These are phyloP conservation scores for Brachyptera putata DNA, from an alignment of 2,888 invertebrate genomes.

Conservation along the genomic window DNA sequence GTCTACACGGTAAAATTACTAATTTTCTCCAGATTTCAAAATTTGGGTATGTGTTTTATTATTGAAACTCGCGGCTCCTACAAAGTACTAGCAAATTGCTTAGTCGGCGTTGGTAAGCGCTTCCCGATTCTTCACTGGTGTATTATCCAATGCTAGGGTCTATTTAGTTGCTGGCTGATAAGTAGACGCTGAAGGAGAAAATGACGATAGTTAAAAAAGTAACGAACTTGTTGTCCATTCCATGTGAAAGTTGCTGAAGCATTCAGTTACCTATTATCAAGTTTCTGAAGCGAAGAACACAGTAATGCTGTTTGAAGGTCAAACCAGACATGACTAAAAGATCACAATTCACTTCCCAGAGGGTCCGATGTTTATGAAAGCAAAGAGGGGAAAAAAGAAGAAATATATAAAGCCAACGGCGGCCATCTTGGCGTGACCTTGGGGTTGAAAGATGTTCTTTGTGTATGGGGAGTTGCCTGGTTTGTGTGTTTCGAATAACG, in stretches of 20 bases:
- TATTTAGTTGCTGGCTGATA: conserved; percentile 1
- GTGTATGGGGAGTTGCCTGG: neutral
- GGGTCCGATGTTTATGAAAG: neutral
- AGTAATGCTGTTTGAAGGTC: too few relatives aligned
- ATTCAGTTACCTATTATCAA: conserved; percentile 3
- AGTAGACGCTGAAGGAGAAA: neutral
- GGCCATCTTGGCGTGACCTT: conserved; percentile 9
- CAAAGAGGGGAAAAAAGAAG: neutral
- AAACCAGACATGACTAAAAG: conserved; percentile 7
- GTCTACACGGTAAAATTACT: too few relatives aligned
- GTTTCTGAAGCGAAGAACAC: neutral
- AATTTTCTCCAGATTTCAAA: too few relatives aligned
- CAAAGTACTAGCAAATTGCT: too few relatives aligned
- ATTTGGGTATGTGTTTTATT: too few relatives aligned
- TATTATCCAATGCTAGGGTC: neutral
- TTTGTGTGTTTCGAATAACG: neutral
- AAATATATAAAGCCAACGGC: neutral
- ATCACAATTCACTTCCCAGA: conserved; percentile 16
- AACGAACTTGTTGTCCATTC: conserved; percentile 4
- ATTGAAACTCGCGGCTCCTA: too few relatives aligned
- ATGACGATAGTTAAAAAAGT: conserved; percentile 4
- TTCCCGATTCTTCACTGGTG: too few relatives aligned
- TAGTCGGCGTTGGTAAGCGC: too few relatives aligned
- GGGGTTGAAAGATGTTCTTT: conserved; percentile 1
- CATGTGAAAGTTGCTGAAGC: conserved; percentile 1